A percentile compares a stretch with the other conserved stretches of the same genome.
phyloP scores from a whole-genome alignment of 2,797 vertebrate genomes.

The Toxotes lorentzi region DNA sequence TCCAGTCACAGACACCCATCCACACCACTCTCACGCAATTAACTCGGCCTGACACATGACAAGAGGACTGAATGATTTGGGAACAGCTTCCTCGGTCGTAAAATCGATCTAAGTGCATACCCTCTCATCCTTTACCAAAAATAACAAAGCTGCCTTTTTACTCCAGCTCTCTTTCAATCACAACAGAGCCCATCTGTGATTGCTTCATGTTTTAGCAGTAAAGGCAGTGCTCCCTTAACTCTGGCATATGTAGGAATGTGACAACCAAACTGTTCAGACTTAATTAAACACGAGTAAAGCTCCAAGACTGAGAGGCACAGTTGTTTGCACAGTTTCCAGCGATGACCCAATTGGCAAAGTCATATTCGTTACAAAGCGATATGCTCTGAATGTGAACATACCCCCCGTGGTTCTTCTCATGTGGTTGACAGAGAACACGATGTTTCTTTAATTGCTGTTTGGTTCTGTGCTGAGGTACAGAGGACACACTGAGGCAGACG shows the following conservation, averaged over 20 bases:
- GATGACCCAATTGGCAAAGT: conserved; percentile 60
- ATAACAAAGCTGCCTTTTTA: conserved; percentile 40
- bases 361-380: conserved; percentile 53
- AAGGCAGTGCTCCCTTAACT: conserved; percentile 27
- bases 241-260: conserved; percentile 33
- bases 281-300: conserved; percentile 58
- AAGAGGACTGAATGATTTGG: conserved; percentile 53
- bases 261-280: conserved; percentile 46
- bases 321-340: conserved; percentile 47
- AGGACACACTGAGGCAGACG: conserved; percentile 35
- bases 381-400: conserved; percentile 38
- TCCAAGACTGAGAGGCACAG: conserved; percentile 23
- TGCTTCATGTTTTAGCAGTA: conserved; percentile 22
- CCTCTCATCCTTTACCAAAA: conserved; percentile 44
- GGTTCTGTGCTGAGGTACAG: conserved; percentile 37
- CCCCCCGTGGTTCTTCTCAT: conserved; percentile 39
- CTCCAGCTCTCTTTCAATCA: conserved; percentile 20
- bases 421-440: conserved; percentile 43
- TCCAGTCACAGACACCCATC: conserved; percentile 67
- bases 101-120: conserved; percentile 58
- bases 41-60: conserved; percentile 65
- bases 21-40: conserved; percentile 69
- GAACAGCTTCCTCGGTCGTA: conserved; percentile 45
- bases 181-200: conserved; percentile 37
- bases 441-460: conserved; percentile 61